These are phyloP conservation scores for Alitta virens DNA, from an alignment of 2,888 invertebrate species.

Conservation along the genomic window DNA sequence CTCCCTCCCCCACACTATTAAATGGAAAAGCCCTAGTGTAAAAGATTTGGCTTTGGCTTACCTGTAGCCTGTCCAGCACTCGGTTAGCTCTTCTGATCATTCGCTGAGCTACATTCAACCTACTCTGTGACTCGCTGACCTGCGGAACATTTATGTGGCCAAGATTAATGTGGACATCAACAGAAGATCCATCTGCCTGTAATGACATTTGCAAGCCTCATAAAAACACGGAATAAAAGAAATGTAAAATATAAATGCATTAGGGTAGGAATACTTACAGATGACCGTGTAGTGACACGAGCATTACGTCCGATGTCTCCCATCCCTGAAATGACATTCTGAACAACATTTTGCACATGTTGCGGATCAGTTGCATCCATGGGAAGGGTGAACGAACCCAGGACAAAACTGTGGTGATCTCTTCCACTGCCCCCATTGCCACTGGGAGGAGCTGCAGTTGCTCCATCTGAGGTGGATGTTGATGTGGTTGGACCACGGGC, in stretches of 20 bases:
- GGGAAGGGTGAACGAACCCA: slow-evolving; percentile 55
- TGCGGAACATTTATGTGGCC: slow-evolving; percentile 35
- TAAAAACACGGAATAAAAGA: too few relatives aligned
- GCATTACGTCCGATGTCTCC: slow-evolving; percentile 57
- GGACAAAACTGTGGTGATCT: slow-evolving; percentile 34
- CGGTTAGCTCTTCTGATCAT: slow-evolving; percentile 61
- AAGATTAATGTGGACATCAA: slow-evolving; percentile 58
- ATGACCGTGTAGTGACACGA: slow-evolving; percentile 49
- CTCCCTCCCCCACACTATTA: too few relatives aligned
- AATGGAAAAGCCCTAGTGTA: too few relatives aligned
- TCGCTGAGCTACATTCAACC: slow-evolving; percentile 51
- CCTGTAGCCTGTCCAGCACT: slow-evolving; percentile 59
- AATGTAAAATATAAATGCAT: too few relatives aligned
- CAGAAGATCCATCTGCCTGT: slow-evolving; percentile 53
- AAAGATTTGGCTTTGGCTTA: too few relatives aligned
- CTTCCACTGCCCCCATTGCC: slow-evolving; percentile 66
- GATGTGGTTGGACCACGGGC: slow-evolving; percentile 2
- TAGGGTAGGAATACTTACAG: slow-evolving; percentile 45
- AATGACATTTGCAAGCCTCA: too few relatives aligned
- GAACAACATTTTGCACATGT: slow-evolving; percentile 56
- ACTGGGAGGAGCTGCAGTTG: not conserved
- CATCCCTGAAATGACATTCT: slow-evolving; percentile 53
- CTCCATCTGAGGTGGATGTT: slow-evolving; percentile 63
- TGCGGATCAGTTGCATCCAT: slow-evolving; percentile 50
- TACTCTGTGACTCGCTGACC: slow-evolving; percentile 46